Conservation (phyloP, 2,113 vertebrate genomes). For the Scopus umbretta region DNA sequence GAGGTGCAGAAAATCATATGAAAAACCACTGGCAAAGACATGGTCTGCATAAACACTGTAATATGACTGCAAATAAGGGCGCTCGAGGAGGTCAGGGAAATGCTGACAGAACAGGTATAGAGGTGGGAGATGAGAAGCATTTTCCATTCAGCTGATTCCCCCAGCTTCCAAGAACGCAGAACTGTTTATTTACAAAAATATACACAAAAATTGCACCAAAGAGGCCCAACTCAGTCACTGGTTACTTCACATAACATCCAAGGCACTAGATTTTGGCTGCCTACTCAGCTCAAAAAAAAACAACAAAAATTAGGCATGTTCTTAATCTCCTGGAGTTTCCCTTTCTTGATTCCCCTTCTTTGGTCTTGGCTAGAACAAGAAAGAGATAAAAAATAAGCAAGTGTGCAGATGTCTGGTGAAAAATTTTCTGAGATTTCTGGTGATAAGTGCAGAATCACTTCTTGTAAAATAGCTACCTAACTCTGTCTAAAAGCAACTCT, state of each 20-base stretch:
- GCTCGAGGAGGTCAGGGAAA: not conserved
- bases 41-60: not conserved
- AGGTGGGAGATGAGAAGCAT: not conserved
- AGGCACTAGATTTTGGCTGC: not conserved
- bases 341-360: not conserved
- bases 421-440: not conserved
- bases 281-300: not conserved
- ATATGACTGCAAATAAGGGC: not conserved
- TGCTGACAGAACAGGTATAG: not conserved
- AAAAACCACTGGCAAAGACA: not conserved
- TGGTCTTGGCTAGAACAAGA: not conserved
- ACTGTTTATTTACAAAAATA: not conserved
- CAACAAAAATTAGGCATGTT: not conserved
- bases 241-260: not conserved
- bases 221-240: fast-evolving
- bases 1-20: not conserved
- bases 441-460: not conserved
- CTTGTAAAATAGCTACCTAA: not conserved
- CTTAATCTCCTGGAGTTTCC: not conserved
- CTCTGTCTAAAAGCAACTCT: not conserved
- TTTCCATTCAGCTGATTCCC: not conserved
- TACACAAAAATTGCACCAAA: not conserved
- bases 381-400: not conserved
- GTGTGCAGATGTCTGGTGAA: not conserved
- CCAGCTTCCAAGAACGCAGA: not conserved